A percentile compares a stretch with the other conserved stretches of the same genome.
These are phyloP conservation scores for Ceratoteleas bidentatus DNA, from an alignment of 1,140 invertebrate species.

Conservation along the genomic window DNA sequence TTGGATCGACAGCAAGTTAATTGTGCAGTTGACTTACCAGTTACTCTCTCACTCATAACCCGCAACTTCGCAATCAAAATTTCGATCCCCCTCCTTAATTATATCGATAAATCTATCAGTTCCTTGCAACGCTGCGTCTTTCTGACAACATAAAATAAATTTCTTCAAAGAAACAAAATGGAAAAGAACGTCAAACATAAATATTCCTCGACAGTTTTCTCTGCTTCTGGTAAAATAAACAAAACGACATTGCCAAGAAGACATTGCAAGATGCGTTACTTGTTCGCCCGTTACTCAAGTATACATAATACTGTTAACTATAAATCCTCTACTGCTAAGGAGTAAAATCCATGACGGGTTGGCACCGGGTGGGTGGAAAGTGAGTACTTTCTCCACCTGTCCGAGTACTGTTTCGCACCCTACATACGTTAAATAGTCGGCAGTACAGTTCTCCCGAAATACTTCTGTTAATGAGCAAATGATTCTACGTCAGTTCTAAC, in stretches of 20 bases:
- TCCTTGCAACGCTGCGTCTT: constrained; percentile 15
- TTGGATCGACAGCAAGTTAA: not conserved
- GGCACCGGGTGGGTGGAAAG: too few relatives aligned
- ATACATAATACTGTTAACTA: constrained; percentile 37
- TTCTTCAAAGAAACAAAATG: too few relatives aligned
- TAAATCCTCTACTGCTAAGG: constrained; percentile 30
- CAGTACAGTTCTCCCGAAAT: too few relatives aligned
- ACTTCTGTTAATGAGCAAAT: too few relatives aligned
- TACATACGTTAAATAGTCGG: too few relatives aligned
- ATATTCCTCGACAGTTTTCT: too few relatives aligned
- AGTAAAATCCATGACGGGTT: too few relatives aligned
- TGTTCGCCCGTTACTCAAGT: not conserved
- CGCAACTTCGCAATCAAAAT: constrained; percentile 16
- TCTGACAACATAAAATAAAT: constrained; percentile 17
- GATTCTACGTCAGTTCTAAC: too few relatives aligned
- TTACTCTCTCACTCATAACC: not conserved
- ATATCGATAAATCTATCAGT: constrained; percentile 23
- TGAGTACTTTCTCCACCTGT: too few relatives aligned
- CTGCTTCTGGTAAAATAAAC: not conserved
- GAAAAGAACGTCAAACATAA: constrained; percentile 6
- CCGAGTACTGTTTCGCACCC: too few relatives aligned
- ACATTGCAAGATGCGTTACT: constrained; percentile 5
- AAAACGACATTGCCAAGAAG: constrained; percentile 4
- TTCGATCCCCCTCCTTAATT: constrained; percentile 9
- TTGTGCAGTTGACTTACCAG: constrained; percentile 2